Evolutionary conservation across 2,888 invertebrate genomes (phyloP), one percentile per base, ranked within the genome.

Genomic region (Pyrocoelia pectoralis): DNA sequence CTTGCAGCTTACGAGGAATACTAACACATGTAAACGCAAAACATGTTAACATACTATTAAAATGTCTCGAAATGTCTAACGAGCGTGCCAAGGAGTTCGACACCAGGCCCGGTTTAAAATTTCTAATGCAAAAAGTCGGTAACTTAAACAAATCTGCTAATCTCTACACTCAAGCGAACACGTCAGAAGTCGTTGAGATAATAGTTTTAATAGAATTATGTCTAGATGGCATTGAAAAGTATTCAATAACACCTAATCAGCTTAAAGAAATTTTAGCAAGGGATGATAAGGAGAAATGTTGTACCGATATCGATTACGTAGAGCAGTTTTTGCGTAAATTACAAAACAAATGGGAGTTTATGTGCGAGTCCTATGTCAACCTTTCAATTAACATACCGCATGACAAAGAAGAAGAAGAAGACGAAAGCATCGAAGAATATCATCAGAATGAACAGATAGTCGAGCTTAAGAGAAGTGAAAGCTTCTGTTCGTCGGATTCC

Each of bases 41-140:
- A 60, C 90, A 92, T 71, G 83, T 88, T 1, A 89, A 91, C 71
- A 88, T 90, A 57, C 83, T 95, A 54, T 79, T 95, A 50, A 89
- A 89, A 72, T 91, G 92, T 73, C 84, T 97, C 66, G 91, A 94
- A 71, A 85, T 92, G 63, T 95, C 96, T 1, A 92, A 94, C 76
- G 86, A 86, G 55, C 87, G 93, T 61, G 92, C 96, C 0, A 85
- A 90, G 77, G 93, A 93, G 74, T 97, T 97, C 77, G 97, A 97
- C 80, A 86, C 89, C 6, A 86, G 97, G 28, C 97, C 97, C 0
- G 97, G 97, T 0, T 83, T 97, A 14, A 97, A 97, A 80, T 97
- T 97, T 79, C 86, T 97, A 1, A 89, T 96, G 66, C 97, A 97
- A 80, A 97, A 97, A 83, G 95, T 95, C 0, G 93, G 93, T 0